Percentiles rank a stretch among this genome's conserved stretches.
Evolutionary conservation across 2,113 vertebrate genomes (phyloP).

Genomic region (Muntiacus muntjak): DNA sequence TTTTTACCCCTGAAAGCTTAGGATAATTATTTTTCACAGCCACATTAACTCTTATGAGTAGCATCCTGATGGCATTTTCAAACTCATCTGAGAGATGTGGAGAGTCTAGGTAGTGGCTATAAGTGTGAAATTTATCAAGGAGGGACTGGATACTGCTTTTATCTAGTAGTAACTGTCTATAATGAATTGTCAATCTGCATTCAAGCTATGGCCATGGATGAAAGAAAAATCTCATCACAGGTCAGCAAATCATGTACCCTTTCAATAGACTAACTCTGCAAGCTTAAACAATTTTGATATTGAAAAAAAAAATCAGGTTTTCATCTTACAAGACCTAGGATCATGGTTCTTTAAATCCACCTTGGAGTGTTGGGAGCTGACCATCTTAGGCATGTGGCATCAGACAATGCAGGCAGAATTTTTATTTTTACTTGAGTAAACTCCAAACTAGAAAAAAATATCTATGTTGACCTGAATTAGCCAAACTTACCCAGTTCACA

Average conservation of each 20-base stretch:
- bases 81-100: not conserved
- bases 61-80: slow-evolving; percentile 43
- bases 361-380: not conserved
- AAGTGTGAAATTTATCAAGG: not conserved
- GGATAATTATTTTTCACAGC: slow-evolving; percentile 54
- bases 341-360: not conserved
- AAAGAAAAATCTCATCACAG: slow-evolving; percentile 21
- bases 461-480: slow-evolving; percentile 42
- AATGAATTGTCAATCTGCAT: slow-evolving; percentile 48
- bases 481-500: not conserved
- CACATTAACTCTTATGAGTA: slow-evolving; percentile 48
- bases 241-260: slow-evolving; percentile 34
- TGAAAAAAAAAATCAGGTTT: not conserved
- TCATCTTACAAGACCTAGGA: not conserved
- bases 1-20: slow-evolving; percentile 46
- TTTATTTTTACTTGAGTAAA: slow-evolving; percentile 54
- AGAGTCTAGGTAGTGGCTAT: not conserved
- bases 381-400: not conserved
- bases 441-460: not conserved
- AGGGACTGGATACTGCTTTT: slow-evolving; percentile 48
- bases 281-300: not conserved
- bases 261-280: not conserved
- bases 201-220: slow-evolving; percentile 38
- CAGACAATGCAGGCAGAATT: not conserved
- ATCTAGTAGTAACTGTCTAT: slow-evolving; percentile 76